phyloP scores from a whole-genome alignment of 2,888 invertebrate genomes.

The Cremastobaeus sp. region DNA sequence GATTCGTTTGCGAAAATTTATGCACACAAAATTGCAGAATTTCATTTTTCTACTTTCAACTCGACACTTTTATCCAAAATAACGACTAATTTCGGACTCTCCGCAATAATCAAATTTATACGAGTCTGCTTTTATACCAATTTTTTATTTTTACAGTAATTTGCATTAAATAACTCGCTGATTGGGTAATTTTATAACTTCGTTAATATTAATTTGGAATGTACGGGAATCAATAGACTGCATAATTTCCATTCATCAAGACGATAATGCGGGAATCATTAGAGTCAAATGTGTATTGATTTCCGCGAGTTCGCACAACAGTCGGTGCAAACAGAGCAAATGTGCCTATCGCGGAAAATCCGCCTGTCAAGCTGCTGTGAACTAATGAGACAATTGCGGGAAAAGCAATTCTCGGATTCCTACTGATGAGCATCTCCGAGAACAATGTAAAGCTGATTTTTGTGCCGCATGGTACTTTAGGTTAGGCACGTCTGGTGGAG shows the following conservation, averaged over 20 bases:
- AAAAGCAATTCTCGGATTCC: not conserved
- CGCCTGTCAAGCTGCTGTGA: not conserved
- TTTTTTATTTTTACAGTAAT: not conserved
- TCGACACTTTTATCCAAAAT: no score
- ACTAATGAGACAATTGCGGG: no score
- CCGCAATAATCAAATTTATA: no score
- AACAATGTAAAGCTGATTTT: slow-evolving; percentile 1
- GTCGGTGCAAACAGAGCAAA: not conserved
- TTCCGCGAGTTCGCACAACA: not conserved
- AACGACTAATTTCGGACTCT: no score
- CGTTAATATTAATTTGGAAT: no score
- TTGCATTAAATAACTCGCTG: no score
- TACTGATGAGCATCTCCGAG: not conserved
- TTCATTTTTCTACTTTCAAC: no score
- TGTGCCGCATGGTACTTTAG: slow-evolving; percentile 23
- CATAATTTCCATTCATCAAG: slow-evolving; percentile 5
- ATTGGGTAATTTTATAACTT: no score
- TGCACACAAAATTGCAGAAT: no score
- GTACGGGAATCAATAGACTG: not conserved
- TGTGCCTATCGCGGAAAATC: not conserved
- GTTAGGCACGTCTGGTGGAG: slow-evolving; percentile 39
- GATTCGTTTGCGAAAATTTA: no score
- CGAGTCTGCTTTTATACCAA: no score
- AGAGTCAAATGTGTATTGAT: slow-evolving; percentile 41
- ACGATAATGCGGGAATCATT: slow-evolving; percentile 23